Percentiles rank a stretch among this genome's conserved stretches.
Evolutionary conservation across 2,797 vertebrate species (phyloP).

Genomic region (Alosa sapidissima): DNA sequence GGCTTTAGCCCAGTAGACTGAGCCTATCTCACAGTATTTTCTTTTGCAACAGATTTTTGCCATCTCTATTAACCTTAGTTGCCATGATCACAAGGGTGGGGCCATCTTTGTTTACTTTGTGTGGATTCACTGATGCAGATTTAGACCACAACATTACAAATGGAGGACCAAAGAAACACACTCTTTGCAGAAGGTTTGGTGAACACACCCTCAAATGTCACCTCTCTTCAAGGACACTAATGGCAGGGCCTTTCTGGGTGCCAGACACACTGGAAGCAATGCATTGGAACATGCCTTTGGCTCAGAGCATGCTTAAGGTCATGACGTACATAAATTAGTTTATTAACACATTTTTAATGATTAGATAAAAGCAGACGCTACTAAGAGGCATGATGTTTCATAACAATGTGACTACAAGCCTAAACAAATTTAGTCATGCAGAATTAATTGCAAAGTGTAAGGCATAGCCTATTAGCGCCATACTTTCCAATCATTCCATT

Average conservation of each 20-base stretch:
- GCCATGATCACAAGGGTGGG: no score
- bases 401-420: neutral
- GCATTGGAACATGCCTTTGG: neutral
- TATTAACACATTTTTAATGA: neutral
- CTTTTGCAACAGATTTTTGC: neutral
- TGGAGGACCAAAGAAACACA: neutral
- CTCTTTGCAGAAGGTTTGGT: neutral
- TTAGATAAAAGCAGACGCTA: neutral
- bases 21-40: neutral
- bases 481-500: neutral
- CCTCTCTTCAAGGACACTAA: neutral
- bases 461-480: neutral
- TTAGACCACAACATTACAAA: no score
- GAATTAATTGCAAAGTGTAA: neutral
- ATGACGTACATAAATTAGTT: neutral
- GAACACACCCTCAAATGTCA: neutral
- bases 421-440: neutral
- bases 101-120: no score
- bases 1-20: neutral
- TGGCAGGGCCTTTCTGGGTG: neutral
- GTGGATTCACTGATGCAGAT: no score
- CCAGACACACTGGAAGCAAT: neutral
- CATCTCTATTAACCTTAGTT: no score
- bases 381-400: neutral
- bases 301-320: neutral